phyloP scores from a whole-genome alignment of 2,797 vertebrate genomes.

The Megaceryle alcyon region DNA sequence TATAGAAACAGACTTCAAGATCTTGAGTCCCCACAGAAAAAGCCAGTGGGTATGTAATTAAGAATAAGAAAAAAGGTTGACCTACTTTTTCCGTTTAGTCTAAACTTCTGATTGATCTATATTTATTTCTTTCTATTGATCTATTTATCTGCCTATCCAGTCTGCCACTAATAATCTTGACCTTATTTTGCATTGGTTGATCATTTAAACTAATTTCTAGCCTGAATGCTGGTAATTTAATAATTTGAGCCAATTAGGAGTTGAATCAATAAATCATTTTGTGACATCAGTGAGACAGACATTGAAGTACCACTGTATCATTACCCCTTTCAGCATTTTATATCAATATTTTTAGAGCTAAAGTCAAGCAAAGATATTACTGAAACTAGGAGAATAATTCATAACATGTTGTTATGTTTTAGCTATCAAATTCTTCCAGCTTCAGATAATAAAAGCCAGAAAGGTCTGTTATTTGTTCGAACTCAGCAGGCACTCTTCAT shows the following conservation, averaged over 20 bases:
- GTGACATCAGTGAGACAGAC: slow-evolving; percentile 44
- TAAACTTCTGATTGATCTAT: slow-evolving; percentile 55
- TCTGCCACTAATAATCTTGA: slow-evolving; percentile 74
- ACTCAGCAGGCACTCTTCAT: not conserved
- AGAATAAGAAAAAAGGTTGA: slow-evolving; percentile 21
- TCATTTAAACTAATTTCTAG: slow-evolving; percentile 69
- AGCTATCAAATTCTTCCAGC: not conserved
- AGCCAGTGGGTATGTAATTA: slow-evolving; percentile 73
- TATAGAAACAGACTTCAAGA: slow-evolving; percentile 59
- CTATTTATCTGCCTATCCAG: slow-evolving; percentile 70
- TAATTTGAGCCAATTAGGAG: slow-evolving; percentile 62
- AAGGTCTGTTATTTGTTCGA: not conserved
- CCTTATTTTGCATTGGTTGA: slow-evolving; percentile 72
- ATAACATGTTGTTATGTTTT: not conserved
- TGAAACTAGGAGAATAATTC: not conserved
- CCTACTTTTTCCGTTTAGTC: slow-evolving; percentile 52
- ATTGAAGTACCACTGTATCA: not conserved
- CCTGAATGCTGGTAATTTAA: slow-evolving; percentile 66
- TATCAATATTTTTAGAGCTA: not conserved
- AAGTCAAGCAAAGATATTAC: not conserved
- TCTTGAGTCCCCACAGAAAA: slow-evolving; percentile 65
- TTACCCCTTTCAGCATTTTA: not conserved
- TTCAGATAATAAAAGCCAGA: not conserved
- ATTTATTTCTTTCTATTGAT: slow-evolving; percentile 70
- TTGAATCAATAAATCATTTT: slow-evolving; percentile 67